Base-by-base conservation (phyloP, 2,888 invertebrate species). In the Leptogaster cylindrica region DNA sequence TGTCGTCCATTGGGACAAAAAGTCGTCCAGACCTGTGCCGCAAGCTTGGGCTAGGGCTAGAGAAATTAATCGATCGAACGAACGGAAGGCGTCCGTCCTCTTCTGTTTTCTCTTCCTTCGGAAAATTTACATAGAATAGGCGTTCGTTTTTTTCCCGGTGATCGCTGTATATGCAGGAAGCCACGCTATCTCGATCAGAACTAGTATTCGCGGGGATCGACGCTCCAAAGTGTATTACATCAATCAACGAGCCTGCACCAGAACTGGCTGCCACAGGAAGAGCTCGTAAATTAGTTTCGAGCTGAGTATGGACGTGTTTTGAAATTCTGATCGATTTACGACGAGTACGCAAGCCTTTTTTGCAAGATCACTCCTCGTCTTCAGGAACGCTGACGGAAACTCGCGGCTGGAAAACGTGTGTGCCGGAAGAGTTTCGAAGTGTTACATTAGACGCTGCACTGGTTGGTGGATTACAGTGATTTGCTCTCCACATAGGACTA, bases 321-420 rank as follows among this genome's bases (percentile, higher is more conserved):
- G 50, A 50, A 50, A 50, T 16, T 25, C 50, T 50, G 27, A 50
- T 50, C 50, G 27, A 50, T 50, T 50, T 23, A 50, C 12, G n/a
- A n/a, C n/a, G n/a, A n/a, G n/a, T n/a, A n/a, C n/a, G n/a, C n/a
- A n/a, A n/a, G n/a, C n/a, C n/a, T n/a, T n/a, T n/a, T n/a, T n/a
- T n/a, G n/a, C n/a, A n/a, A n/a, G n/a, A n/a, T n/a, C n/a, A n/a
- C n/a, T n/a, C n/a, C n/a, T n/a, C n/a, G n/a, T n/a, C n/a, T n/a
- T n/a, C n/a, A n/a, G n/a, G n/a, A n/a, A n/a, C n/a, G n/a, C n/a
- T n/a, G n/a, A n/a, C n/a, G n/a, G n/a, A n/a, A n/a, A n/a, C n/a
- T n/a, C n/a, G n/a, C n/a, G n/a, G n/a, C n/a, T n/a, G n/a, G n/a
- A n/a, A n/a, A n/a, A n/a, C n/a, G n/a, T n/a, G n/a, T n/a, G n/a